Percentiles rank a stretch among this genome's conserved stretches.
Conservation (phyloP, 2,797 vertebrate genomes). For the Sarcoramphus papa region DNA sequence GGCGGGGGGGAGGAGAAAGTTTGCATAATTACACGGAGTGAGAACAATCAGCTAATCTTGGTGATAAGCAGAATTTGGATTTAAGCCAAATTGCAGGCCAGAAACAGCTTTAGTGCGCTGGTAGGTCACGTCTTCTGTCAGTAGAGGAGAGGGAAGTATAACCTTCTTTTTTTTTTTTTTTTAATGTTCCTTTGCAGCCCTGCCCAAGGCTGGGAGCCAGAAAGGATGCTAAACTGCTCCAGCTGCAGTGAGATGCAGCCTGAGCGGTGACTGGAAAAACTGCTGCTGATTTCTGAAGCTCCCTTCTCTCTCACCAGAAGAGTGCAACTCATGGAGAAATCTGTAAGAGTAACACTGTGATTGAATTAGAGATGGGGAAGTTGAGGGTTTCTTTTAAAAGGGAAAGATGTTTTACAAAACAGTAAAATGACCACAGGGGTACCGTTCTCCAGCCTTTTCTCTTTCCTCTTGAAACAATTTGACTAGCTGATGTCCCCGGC, state of each 20-base stretch:
- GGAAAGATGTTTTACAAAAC: background rate
- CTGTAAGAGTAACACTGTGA: fast-evolving
- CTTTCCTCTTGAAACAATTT: background rate
- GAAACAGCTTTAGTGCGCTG: fast-evolving
- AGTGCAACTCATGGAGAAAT: background rate
- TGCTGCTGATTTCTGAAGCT: background rate
- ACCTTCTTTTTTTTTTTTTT: background rate
- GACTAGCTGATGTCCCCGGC: background rate
- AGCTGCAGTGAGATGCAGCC: no score
- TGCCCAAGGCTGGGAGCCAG: background rate
- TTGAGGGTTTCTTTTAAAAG: background rate
- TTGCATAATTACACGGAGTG: background rate
- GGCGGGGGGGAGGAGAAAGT: background rate
- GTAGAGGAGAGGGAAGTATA: background rate
- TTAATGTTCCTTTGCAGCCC: background rate
- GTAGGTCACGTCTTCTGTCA: background rate
- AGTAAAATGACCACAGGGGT: fast-evolving
- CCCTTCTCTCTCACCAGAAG: fast-evolving
- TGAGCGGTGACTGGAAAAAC: background rate
- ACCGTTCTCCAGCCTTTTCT: background rate
- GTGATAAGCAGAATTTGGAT: background rate
- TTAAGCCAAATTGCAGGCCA: background rate
- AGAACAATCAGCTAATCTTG: background rate
- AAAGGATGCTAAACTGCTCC: background rate
- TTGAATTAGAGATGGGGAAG: background rate